phyloP scores from a whole-genome alignment of 2,888 invertebrate genomes.

The Parnassius smintheus region DNA sequence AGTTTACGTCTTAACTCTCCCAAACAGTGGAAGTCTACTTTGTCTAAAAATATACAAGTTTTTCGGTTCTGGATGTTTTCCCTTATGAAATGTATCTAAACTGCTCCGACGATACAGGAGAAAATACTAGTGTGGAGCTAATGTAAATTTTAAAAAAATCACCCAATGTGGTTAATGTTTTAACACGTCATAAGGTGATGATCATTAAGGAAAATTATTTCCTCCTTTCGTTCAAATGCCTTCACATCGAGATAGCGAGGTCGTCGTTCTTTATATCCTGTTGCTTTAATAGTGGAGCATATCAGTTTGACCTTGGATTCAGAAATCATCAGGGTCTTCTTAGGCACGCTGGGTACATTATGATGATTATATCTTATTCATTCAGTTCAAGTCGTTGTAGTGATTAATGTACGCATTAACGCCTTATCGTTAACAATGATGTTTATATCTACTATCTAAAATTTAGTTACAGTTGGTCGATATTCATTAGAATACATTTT shows the following conservation, averaged over 20 bases:
- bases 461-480: too few species aligned
- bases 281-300: constrained; percentile 56
- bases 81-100: too few species aligned
- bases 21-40: too few species aligned
- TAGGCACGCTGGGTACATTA: constrained; percentile 32
- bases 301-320: constrained; percentile 43
- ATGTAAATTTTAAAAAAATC: constrained; percentile 14
- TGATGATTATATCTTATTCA: constrained; percentile 13
- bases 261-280: constrained; percentile 59
- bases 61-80: too few species aligned
- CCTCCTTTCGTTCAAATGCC: constrained; percentile 52
- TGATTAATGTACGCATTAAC: constrained; percentile 21
- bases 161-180: constrained; percentile 36
- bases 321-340: constrained; percentile 55
- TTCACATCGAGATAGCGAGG: constrained; percentile 56
- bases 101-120: too few species aligned
- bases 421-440: background rate
- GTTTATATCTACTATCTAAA: background rate
- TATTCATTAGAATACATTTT: background rate
- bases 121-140: background rate
- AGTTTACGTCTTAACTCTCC: too few species aligned
- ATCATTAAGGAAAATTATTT: constrained; percentile 59
- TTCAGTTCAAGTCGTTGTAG: constrained; percentile 5
- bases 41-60: background rate
- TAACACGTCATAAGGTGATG: constrained; percentile 47